Evolutionary conservation across 2,113 vertebrate genomes (phyloP).

Genomic region (Cercocebus atys): DNA sequence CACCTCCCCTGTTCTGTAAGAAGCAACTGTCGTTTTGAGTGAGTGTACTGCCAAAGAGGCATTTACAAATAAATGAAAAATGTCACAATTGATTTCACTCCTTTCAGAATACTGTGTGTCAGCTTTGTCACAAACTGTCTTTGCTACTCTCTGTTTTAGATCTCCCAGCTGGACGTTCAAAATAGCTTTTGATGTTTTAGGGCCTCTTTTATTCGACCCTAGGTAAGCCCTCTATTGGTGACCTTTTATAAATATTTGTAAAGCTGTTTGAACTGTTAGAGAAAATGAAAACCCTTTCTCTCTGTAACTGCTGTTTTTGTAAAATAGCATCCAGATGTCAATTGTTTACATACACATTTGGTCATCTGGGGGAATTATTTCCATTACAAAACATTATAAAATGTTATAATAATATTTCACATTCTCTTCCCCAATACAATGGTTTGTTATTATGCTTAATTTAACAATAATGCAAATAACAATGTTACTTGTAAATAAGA

Average conservation of each 20-base stretch:
- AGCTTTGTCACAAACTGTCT: constrained; percentile 96
- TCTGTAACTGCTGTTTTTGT: constrained; percentile 48
- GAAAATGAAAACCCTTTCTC: constrained; percentile 15
- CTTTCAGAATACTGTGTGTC: constrained; percentile 88
- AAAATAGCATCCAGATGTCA: constrained; percentile 29
- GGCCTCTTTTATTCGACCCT: constrained; percentile 83
- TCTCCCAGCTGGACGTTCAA: constrained; percentile 86
- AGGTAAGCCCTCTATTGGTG: constrained; percentile 88
- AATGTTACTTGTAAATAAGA: constrained; percentile 56
- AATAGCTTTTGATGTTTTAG: constrained; percentile 89
- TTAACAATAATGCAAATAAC: not conserved
- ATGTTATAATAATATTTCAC: constrained; percentile 44
- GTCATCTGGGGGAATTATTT: not conserved
- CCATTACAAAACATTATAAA: not conserved
- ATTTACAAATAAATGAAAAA: constrained; percentile 99
- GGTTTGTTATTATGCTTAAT: constrained; percentile 59
- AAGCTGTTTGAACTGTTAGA: constrained; percentile 67
- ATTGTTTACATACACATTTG: not conserved
- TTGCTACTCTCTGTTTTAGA: constrained; percentile 92
- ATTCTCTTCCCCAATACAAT: not conserved
- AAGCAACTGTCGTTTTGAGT: constrained; percentile 95
- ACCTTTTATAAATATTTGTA: constrained; percentile 87
- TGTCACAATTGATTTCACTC: constrained; percentile 98
- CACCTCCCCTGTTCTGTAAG: constrained; percentile 90
- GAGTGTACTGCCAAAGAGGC: constrained; percentile 93